Conservation (phyloP, 2,113 vertebrate species). For the Protomyctophum bolini region DNA sequence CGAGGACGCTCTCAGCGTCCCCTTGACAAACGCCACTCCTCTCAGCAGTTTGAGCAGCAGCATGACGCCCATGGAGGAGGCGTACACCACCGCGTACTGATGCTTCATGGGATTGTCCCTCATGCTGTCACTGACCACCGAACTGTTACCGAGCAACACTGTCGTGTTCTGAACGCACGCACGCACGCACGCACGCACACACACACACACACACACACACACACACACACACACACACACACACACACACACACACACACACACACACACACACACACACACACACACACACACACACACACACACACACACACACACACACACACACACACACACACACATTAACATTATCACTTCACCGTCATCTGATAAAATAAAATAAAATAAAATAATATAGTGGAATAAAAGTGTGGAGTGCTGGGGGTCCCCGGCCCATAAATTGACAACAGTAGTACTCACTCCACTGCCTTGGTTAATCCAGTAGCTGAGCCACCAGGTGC, state of each 20-base stretch:
- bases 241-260: no score
- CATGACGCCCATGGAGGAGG: constrained; percentile 92
- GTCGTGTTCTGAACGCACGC: constrained; percentile 81
- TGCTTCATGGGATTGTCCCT: constrained; percentile 90
- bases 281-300: no score
- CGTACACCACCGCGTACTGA: constrained; percentile 87
- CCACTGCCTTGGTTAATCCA: constrained; percentile 97
- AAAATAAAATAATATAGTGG: no score
- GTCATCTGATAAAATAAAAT: no score
- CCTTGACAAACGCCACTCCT: constrained; percentile 91
- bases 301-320: no score
- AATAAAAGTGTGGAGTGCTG: no score
- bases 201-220: constrained; percentile 1
- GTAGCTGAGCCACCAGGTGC: constrained; percentile 95
- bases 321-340: no score
- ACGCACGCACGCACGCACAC: constrained; percentile 4
- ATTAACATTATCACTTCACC: no score
- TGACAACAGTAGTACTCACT: constrained; percentile 74
- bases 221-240: neutral
- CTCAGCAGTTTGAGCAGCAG: constrained; percentile 88
- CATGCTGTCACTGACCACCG: constrained; percentile 85
- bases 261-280: no score
- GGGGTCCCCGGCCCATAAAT: no score
- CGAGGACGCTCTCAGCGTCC: constrained; percentile 88
- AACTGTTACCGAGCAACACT: constrained; percentile 80